These are phyloP conservation scores for Drosophila mimetica DNA, from an alignment of 2,888 invertebrate species.

Conservation along the genomic window DNA sequence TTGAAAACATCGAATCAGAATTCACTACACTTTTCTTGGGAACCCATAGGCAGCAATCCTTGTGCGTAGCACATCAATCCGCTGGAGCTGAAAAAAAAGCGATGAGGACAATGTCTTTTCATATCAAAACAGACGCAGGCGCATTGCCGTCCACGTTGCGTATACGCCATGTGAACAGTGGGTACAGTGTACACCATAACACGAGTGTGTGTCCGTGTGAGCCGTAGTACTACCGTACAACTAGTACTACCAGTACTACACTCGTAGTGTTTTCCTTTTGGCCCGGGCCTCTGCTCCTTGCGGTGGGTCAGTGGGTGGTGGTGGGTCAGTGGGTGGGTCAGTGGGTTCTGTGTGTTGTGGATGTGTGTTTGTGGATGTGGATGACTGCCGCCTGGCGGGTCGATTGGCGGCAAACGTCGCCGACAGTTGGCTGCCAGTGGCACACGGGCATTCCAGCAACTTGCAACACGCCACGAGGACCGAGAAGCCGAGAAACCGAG, in stretches of 20 bases:
- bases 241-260: slow-evolving; percentile 15
- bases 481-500: neutral
- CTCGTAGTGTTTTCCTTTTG: slow-evolving; percentile 1
- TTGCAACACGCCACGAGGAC: slow-evolving; percentile 16
- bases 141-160: slow-evolving; percentile 60
- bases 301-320: slow-evolving; percentile 3
- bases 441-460: slow-evolving; percentile 20
- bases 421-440: slow-evolving; percentile 22
- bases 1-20: neutral
- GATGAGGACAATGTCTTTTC: slow-evolving; percentile 57
- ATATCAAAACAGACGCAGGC: slow-evolving; percentile 68
- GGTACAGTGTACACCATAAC: neutral
- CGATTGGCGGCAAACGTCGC: slow-evolving; percentile 18
- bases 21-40: neutral
- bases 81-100: slow-evolving; percentile 7
- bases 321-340: neutral
- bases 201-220: slow-evolving; percentile 8
- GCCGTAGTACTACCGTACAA: slow-evolving; percentile 30
- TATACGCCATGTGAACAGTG: slow-evolving; percentile 47
- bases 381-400: slow-evolving; percentile 11
- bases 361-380: slow-evolving; percentile 3
- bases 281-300: neutral
- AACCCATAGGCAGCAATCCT: neutral
- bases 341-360: neutral
- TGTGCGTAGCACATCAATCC: neutral